Conservation (phyloP, 1,140 invertebrate species). For the Dufourea novaeangliae region DNA sequence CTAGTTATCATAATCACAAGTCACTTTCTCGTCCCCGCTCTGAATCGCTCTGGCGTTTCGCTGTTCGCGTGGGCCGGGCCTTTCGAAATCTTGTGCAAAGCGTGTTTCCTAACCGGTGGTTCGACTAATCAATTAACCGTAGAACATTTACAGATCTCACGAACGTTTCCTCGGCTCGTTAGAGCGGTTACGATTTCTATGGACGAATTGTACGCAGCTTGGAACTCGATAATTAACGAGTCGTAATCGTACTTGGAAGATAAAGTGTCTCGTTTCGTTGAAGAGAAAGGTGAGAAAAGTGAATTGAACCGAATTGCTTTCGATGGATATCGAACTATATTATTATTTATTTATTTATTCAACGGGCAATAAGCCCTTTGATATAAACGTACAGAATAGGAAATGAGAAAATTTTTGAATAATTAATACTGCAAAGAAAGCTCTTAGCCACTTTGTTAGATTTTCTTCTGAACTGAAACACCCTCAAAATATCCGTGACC, state of each 20-base stretch:
- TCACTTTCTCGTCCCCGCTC: constrained; percentile 50
- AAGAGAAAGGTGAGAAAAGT: not conserved
- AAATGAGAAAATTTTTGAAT: too few relatives aligned
- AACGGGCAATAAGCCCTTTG: too few relatives aligned
- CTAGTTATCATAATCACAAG: constrained; percentile 53
- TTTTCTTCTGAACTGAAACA: too few relatives aligned
- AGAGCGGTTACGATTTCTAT: not conserved
- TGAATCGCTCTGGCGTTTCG: constrained; percentile 5
- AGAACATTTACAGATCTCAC: not conserved
- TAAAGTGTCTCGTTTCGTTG: not conserved
- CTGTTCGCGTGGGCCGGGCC: constrained; percentile 10
- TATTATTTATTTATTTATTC: too few relatives aligned
- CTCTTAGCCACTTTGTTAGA: too few relatives aligned
- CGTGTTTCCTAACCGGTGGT: constrained; percentile 22
- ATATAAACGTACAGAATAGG: too few relatives aligned
- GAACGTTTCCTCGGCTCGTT: not conserved
- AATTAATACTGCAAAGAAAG: too few relatives aligned
- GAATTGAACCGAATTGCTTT: too few relatives aligned
- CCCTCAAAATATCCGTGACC: too few relatives aligned
- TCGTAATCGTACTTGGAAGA: not conserved
- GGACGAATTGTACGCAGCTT: not conserved
- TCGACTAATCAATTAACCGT: not conserved
- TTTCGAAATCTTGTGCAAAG: constrained; percentile 36
- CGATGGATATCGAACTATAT: too few relatives aligned
- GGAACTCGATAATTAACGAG: not conserved